Evolutionary conservation across 2,113 vertebrate species (phyloP), one percentile per base, ranked within the genome.

Genomic region (Scortum barcoo): DNA sequence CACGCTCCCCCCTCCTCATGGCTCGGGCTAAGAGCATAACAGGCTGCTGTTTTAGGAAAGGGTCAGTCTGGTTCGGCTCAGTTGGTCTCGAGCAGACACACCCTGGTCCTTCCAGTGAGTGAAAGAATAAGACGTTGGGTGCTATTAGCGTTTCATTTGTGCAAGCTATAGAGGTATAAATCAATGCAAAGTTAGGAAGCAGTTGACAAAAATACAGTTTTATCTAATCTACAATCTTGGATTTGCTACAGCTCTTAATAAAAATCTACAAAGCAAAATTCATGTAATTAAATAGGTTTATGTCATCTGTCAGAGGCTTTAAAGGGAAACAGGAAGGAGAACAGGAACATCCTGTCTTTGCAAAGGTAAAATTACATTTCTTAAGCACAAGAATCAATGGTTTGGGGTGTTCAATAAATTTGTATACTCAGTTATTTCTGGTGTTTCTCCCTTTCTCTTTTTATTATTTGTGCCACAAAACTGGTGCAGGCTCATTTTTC

Each of bases 1-100:
- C 68, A 13, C 30, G 1, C 33, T 71, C 40, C 58, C 58, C 66
- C 69, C 33, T 70, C 84, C 83, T 81, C 56, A 69, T 70, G 57
- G 62, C 76, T 58, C 48, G 33, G 65, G 22, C 76, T 76, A 44
- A 78, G 75, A 83, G 67, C 80, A 88, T 57, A 89, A 76, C 86
- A 71, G 54, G 51, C 51, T 84, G 81, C 80, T 86, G 87, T 83
- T 87, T 79, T 86, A 83, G 70, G 72, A 65, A 68, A 81, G 84
- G 81, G 70, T 85, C 78, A 70, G 30, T 51, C 68, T 81, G 81
- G 77, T 88, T 78, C 50, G 68, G 63, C 76, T 89, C 58, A 76
- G 67, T 68, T 65, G 67, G 77, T 84, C 61, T 66, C 38, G 81
- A 53, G 71, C 71, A 75, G 84, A 88, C 72, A 69, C 73, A 67